Percentiles rank a stretch among this genome's conserved stretches.
Conservation (phyloP, 2,113 vertebrate genomes). For the Dicentrarchus labrax region DNA sequence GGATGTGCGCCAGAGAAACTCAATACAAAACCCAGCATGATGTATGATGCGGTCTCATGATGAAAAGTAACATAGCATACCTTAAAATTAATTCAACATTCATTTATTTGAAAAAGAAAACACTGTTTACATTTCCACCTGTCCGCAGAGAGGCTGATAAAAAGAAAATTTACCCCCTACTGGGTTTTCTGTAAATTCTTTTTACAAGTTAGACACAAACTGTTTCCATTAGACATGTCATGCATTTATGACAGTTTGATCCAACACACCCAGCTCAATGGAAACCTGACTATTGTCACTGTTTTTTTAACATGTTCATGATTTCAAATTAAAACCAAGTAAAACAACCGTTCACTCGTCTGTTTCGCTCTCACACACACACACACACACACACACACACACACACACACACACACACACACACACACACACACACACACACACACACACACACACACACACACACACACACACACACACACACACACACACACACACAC, state of each 20-base stretch:
- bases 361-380: constrained; percentile 7
- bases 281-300: constrained; percentile 78
- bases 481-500: constrained; percentile 12
- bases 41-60: constrained; percentile 25
- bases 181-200: constrained; percentile 42
- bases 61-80: constrained; percentile 58
- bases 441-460: constrained; percentile 11
- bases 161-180: constrained; percentile 42
- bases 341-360: constrained; percentile 59
- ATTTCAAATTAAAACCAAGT: constrained; percentile 74
- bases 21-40: constrained; percentile 50
- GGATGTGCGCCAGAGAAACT: constrained; percentile 34
- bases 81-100: constrained; percentile 74
- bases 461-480: not conserved
- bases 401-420: constrained; percentile 55
- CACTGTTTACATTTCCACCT: constrained; percentile 70
- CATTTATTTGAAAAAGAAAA: constrained; percentile 75
- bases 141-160: constrained; percentile 49
- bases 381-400: constrained; percentile 12
- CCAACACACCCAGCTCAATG: constrained; percentile 59
- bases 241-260: constrained; percentile 30
- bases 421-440: constrained; percentile 50
- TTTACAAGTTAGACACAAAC: constrained; percentile 51
- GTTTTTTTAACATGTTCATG: constrained; percentile 47
- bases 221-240: constrained; percentile 32